Evolutionary conservation across 2,888 invertebrate species (phyloP).

Genomic region (Steinernema scapterisci): DNA sequence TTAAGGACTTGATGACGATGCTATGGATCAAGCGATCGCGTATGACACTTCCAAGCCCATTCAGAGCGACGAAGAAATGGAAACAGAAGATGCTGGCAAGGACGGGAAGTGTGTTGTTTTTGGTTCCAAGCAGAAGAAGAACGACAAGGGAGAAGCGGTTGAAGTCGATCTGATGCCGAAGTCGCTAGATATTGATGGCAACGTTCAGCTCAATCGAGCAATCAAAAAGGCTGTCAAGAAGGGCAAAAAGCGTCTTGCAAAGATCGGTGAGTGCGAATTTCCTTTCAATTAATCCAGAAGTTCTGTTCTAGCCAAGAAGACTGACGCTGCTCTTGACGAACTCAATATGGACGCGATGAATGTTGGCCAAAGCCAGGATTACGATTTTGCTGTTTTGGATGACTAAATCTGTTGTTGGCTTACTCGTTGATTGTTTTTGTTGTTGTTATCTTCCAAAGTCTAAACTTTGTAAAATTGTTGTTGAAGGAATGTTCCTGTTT

Average conservation of each 20-base stretch:
- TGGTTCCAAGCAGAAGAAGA: not conserved
- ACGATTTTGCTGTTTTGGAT: conserved; percentile 23
- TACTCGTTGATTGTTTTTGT: conserved; percentile 5
- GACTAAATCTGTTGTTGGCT: not conserved
- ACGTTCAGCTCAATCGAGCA: conserved; percentile 53
- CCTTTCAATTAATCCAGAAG: not conserved
- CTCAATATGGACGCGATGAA: conserved; percentile 22
- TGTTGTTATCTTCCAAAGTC: not conserved
- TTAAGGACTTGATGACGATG: conserved; percentile 30
- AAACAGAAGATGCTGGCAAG: conserved; percentile 36
- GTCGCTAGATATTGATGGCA: conserved; percentile 56
- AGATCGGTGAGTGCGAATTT: conserved; percentile 40
- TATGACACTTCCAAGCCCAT: not conserved
- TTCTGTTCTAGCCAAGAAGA: not conserved
- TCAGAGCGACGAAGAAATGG: conserved; percentile 48
- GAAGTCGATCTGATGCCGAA: conserved; percentile 42
- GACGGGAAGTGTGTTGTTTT: conserved; percentile 30
- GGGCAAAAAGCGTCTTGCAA: conserved; percentile 56
- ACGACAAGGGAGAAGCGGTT: not conserved
- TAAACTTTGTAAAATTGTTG: not conserved
- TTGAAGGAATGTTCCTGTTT: no score
- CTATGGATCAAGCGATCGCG: not conserved
- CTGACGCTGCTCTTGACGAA: conserved; percentile 11
- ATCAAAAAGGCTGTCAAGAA: conserved; percentile 63
- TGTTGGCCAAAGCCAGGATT: not conserved